Evolutionary conservation across 2,888 invertebrate genomes (phyloP).

Genomic region (Philonicus albiceps): DNA sequence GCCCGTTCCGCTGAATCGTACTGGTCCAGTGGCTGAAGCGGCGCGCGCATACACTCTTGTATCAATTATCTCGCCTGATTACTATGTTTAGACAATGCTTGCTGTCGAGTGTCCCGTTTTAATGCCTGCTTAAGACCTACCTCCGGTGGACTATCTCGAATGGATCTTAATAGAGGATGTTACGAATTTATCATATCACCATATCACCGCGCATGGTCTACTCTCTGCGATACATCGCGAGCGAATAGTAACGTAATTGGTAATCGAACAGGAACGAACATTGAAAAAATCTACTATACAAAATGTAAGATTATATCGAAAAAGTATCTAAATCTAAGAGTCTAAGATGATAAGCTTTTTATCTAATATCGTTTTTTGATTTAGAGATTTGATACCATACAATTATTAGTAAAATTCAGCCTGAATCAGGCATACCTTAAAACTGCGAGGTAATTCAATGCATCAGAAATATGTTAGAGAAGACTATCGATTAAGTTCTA

Average conservation of each 20-base stretch:
- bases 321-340: too few relatives aligned
- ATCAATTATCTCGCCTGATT: constrained; percentile 32
- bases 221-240: neutral
- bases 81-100: constrained; percentile 33
- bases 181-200: constrained; percentile 29
- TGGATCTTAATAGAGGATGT: constrained; percentile 35
- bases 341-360: too few relatives aligned
- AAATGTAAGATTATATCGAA: neutral
- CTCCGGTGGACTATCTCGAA: constrained; percentile 5
- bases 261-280: constrained; percentile 13
- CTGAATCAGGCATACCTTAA: too few relatives aligned
- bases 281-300: neutral
- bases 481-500: too few relatives aligned
- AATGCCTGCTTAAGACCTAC: constrained; percentile 25
- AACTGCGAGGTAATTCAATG: too few relatives aligned
- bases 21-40: neutral
- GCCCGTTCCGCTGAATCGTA: neutral
- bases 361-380: too few relatives aligned
- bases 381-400: too few relatives aligned
- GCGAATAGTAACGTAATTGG: neutral
- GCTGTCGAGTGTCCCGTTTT: constrained; percentile 26
- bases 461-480: too few relatives aligned
- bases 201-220: neutral
- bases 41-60: neutral
- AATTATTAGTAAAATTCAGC: too few relatives aligned